Percentiles rank a stretch among this genome's conserved stretches.
Evolutionary conservation across 2,888 invertebrate genomes (phyloP).

Genomic region (Dioctria linearis): DNA sequence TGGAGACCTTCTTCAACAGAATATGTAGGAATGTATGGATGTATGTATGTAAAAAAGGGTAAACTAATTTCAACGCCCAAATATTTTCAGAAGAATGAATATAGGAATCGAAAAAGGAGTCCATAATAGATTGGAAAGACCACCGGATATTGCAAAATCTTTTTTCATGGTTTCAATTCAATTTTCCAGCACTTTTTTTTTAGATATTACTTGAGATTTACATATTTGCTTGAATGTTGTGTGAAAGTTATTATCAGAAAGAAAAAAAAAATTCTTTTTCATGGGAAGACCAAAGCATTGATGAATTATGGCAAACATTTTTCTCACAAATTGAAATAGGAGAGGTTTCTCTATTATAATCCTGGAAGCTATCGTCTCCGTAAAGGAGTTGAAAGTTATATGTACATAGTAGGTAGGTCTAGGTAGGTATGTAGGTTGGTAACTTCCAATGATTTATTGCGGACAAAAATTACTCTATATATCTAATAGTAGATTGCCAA

Average conservation of each 20-base stretch:
- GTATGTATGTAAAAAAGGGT: constrained; percentile 20
- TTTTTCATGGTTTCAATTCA: constrained; percentile 37
- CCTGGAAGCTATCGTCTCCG: not conserved
- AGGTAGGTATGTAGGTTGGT: not conserved
- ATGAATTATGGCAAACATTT: constrained; percentile 51
- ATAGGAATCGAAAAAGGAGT: not conserved
- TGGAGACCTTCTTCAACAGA: not conserved
- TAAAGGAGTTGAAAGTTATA: constrained; percentile 5
- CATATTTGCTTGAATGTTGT: constrained; percentile 22
- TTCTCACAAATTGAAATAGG: constrained; percentile 18
- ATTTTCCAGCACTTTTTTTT: constrained; percentile 31
- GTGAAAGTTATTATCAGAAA: not conserved
- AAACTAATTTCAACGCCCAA: constrained; percentile 26
- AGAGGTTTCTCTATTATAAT: not conserved
- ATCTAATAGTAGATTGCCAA: not conserved
- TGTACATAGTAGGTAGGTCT: no score
- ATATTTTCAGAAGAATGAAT: not conserved
- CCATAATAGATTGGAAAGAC: not conserved
- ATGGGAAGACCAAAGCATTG: constrained; percentile 17
- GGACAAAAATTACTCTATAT: constrained; percentile 25
- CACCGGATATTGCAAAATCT: constrained; percentile 24
- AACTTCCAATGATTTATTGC: constrained; percentile 46
- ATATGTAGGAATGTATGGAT: not conserved
- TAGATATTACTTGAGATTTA: constrained; percentile 21
- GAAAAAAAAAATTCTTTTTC: not conserved